phyloP scores from a whole-genome alignment of 1,140 invertebrate genomes.

The Lysiphlebus fabarum region DNA sequence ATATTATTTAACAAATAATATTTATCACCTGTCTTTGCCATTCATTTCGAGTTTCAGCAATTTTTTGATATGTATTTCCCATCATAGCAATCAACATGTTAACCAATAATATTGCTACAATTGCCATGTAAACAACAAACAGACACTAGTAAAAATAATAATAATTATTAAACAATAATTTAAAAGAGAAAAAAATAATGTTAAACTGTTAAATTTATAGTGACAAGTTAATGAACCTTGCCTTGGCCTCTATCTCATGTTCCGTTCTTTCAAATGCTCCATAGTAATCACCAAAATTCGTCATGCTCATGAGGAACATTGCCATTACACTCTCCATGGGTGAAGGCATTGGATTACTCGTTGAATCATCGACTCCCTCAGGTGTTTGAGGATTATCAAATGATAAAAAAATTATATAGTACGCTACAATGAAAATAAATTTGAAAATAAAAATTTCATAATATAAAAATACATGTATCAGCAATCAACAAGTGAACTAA shows the following conservation, averaged over 20 bases:
- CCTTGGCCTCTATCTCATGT: slow-evolving; percentile 86
- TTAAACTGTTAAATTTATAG: slow-evolving; percentile 8
- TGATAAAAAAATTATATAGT: slow-evolving; percentile 87
- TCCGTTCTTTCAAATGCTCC: slow-evolving; percentile 82
- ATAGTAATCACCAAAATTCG: slow-evolving; percentile 94
- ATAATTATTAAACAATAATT: slow-evolving; percentile 9
- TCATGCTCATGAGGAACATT: slow-evolving; percentile 97
- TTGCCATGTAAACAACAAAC: slow-evolving; percentile 94
- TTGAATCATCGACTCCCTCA: slow-evolving; percentile 69
- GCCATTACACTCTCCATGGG: slow-evolving; percentile 92
- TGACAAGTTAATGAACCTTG: slow-evolving; percentile 40
- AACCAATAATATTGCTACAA: slow-evolving; percentile 90
- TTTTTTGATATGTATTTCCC: slow-evolving; percentile 98
- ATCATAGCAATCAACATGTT: slow-evolving; percentile 99
- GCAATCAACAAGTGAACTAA: not conserved
- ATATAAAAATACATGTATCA: slow-evolving; percentile 2
- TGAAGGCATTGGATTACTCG: slow-evolving; percentile 78
- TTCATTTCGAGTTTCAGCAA: slow-evolving; percentile 94
- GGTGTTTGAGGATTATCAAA: slow-evolving; percentile 76
- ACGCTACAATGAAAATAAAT: slow-evolving; percentile 60
- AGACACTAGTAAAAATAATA: slow-evolving; percentile 63
- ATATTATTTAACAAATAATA: not conserved
- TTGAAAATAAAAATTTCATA: slow-evolving; percentile 8
- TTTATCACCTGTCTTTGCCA: slow-evolving; percentile 88
- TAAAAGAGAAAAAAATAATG: slow-evolving; percentile 3